A percentile compares a stretch with the other conserved stretches of the same genome.
Conservation (phyloP, 1,140 invertebrate species). For the Adoxophyes honmai region DNA sequence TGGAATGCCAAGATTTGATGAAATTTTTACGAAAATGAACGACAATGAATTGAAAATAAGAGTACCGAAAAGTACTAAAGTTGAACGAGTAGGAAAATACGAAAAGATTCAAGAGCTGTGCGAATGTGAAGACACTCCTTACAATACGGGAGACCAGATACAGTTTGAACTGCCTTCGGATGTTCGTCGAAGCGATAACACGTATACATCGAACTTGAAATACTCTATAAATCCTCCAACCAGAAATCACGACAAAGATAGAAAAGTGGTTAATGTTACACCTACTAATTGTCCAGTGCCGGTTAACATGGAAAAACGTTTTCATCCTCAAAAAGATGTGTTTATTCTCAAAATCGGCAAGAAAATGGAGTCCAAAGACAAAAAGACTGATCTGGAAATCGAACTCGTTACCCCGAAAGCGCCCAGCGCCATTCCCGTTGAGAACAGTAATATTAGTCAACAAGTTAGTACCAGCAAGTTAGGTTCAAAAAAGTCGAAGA, state of each 20-base stretch:
- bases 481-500: background rate
- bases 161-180: constrained; percentile 61
- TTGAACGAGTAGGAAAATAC: constrained; percentile 55
- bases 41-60: constrained; percentile 63
- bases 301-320: constrained; percentile 52
- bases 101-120: constrained; percentile 63
- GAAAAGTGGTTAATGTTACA: constrained; percentile 59
- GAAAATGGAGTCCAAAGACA: constrained; percentile 64
- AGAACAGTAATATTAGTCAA: constrained; percentile 7
- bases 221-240: constrained; percentile 51
- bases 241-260: constrained; percentile 40
- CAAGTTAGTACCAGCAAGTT: background rate
- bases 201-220: constrained; percentile 55
- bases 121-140: constrained; percentile 50
- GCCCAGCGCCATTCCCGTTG: constrained; percentile 29
- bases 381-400: constrained; percentile 69
- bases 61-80: constrained; percentile 57
- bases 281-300: constrained; percentile 56
- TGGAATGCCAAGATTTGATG: constrained; percentile 47
- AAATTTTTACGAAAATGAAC: constrained; percentile 69
- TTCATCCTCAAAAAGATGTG: constrained; percentile 59
- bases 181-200: constrained; percentile 33
- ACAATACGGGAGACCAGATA: constrained; percentile 63
- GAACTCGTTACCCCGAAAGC: constrained; percentile 62
- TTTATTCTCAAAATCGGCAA: constrained; percentile 71